Evolutionary conservation across 2,888 invertebrate species (phyloP).

Genomic region (Heliconius hortense): DNA sequence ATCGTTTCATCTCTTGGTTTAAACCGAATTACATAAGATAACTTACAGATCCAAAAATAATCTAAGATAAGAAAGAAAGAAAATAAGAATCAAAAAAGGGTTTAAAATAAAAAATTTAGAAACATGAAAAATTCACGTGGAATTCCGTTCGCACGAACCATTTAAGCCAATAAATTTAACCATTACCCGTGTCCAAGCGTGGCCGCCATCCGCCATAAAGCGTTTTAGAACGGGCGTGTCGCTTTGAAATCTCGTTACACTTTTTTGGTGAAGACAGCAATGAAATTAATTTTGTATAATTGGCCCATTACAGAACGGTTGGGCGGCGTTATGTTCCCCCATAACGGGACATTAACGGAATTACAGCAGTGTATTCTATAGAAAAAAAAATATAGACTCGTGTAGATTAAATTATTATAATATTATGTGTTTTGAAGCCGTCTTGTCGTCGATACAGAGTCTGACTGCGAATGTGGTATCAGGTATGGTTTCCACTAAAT

Average conservation of each 20-base stretch:
- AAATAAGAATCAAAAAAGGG: too few relatives aligned
- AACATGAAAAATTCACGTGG: constrained; percentile 70
- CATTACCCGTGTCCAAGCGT: constrained; percentile 74
- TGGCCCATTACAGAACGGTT: constrained; percentile 57
- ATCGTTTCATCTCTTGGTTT: not conserved
- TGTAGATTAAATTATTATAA: constrained; percentile 2
- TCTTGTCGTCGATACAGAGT: not conserved
- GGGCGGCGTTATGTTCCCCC: constrained; percentile 39
- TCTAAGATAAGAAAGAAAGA: not conserved
- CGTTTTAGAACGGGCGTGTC: constrained; percentile 66
- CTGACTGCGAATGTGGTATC: not conserved
- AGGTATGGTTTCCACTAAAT: not conserved
- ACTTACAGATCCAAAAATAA: not conserved
- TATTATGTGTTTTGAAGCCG: not conserved
- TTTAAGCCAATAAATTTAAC: constrained; percentile 79
- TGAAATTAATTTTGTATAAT: constrained; percentile 71
- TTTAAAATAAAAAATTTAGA: constrained; percentile 65
- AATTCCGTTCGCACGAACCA: constrained; percentile 70
- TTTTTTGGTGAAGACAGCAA: constrained; percentile 68
- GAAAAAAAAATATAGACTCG: constrained; percentile 22
- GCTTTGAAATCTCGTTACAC: constrained; percentile 69
- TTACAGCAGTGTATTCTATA: constrained; percentile 29
- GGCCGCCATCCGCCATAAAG: constrained; percentile 69
- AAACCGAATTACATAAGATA: not conserved
- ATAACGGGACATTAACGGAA: constrained; percentile 43